Percentiles rank a stretch among this genome's conserved stretches.
Conservation (phyloP, 2,797 vertebrate genomes). For the Paramormyrops hopkinsi region DNA sequence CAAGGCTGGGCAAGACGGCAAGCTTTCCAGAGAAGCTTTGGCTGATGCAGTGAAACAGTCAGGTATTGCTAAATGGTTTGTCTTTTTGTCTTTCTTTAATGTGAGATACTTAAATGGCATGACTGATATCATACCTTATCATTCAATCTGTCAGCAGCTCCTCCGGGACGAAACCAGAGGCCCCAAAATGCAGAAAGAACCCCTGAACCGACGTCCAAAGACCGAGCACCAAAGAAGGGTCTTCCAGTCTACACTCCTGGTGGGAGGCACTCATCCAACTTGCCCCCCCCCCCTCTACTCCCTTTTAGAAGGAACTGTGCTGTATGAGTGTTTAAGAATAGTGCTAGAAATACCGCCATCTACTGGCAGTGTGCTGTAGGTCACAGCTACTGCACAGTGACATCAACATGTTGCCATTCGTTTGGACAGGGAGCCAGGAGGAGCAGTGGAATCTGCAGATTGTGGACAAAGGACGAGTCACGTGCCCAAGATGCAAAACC, state of each 20-base stretch:
- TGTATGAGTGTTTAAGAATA: background rate
- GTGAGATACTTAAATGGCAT: background rate
- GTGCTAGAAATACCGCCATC: background rate
- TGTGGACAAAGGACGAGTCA: constrained; percentile 77
- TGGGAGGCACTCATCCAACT: constrained; percentile 26
- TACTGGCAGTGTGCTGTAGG: background rate
- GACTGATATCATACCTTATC: background rate
- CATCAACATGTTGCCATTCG: background rate
- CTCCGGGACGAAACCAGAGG: constrained; percentile 26
- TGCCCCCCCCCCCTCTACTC: background rate
- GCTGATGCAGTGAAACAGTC: constrained; percentile 45
- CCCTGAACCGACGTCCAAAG: constrained; percentile 43
- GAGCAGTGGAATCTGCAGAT: constrained; percentile 87
- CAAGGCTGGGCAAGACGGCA: constrained; percentile 38
- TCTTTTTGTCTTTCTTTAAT: background rate
- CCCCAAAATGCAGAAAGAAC: constrained; percentile 3
- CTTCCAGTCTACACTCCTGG: constrained; percentile 57
- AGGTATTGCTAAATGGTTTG: constrained; percentile 32
- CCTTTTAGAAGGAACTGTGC: background rate
- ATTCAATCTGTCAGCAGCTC: constrained; percentile 29
- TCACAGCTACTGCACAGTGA: background rate
- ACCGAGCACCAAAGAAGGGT: constrained; percentile 52
- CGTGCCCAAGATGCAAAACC: constrained; percentile 84
- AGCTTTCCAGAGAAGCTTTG: constrained; percentile 30
- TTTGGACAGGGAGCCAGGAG: constrained; percentile 75